Evolutionary conservation across 2,888 invertebrate genomes (phyloP), one percentile per base, ranked within the genome.

Genomic region (Pammene aurita): DNA sequence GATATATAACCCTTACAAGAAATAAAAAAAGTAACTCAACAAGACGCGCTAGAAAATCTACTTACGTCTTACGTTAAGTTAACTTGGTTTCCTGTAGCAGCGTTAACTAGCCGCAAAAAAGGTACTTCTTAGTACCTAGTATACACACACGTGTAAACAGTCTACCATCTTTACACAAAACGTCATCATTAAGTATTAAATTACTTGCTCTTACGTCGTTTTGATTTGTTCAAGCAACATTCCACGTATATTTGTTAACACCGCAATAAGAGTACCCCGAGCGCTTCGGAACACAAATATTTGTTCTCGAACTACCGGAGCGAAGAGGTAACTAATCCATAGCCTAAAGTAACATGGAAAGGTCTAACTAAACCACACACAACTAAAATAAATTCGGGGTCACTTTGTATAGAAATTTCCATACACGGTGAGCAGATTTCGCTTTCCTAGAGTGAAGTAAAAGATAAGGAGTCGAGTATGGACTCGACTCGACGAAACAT

Each of bases 211-310:
- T 52, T 62, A 13, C 41, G 26, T n/a, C 50, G 2, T 62, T 26
- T 18, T 14, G n/a, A 2, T 10, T 6, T 18, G 9, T 13, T 18
- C 1, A 18, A 10, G 9, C n/a, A 67, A 62, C 62, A 68, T 54
- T 52, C 67, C 63, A 72, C 72, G 67, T 75, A 74, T 88, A 79
- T 88, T 88, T 88, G 85, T 84, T 84, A 85, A 84, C 86, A 84
- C 77, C 80, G 87, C 85, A 89, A 87, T 89, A 89, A 89, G 83
- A 85, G 86, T 82, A 82, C 81, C 82, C 79, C 76, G 78, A 79
- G 78, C 81, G 78, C 78, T 78, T 78, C 76, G 82, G 81, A 83
- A 84, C 78, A 85, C 83, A 87, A 90, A 90, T 89, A 89, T 90
- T 90, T 86, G 84, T 82, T 75, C 72, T 72, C 77, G 74, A 78